Evolutionary conservation across 1,140 invertebrate species (phyloP).

Genomic region (Parapsyche elsis): DNA sequence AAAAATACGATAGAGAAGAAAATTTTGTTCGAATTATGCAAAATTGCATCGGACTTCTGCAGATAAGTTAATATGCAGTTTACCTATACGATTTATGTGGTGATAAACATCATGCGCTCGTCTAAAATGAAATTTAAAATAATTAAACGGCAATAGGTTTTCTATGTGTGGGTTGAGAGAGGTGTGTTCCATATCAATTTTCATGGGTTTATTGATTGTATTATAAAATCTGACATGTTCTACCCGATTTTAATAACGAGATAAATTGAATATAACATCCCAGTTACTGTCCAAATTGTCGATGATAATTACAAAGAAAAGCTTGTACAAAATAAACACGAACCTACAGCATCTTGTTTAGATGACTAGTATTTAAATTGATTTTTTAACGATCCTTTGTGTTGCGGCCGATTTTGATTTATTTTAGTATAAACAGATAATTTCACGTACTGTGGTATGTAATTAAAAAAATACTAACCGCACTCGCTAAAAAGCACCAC

Average conservation of each 20-base stretch:
- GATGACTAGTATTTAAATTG: neutral
- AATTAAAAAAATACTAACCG: constrained; percentile 9
- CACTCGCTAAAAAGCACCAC: neutral
- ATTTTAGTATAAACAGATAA: constrained; percentile 23
- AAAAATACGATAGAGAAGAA: neutral
- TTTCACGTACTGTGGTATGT: neutral
- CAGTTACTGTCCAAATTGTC: too few species aligned
- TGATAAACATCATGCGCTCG: constrained; percentile 40
- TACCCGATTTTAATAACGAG: too few species aligned
- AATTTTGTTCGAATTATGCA: constrained; percentile 33
- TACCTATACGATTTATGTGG: constrained; percentile 45
- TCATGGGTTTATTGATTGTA: too few species aligned
- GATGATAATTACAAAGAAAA: too few species aligned
- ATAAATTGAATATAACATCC: too few species aligned
- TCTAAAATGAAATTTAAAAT: neutral
- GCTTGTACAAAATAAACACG: neutral
- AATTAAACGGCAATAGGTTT: too few species aligned
- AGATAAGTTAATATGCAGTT: constrained; percentile 30
- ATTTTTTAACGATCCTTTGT: constrained; percentile 6
- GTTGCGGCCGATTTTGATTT: neutral
- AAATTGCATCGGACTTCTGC: constrained; percentile 37
- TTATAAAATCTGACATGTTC: constrained; percentile 9
- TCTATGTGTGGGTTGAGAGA: too few species aligned
- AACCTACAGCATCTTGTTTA: too few species aligned
- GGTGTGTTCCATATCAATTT: too few species aligned